A percentile compares a stretch with the other conserved stretches of the same genome.
These are phyloP conservation scores for Australoheros scitulus DNA, from an alignment of 2,113 vertebrate genomes.

Conservation along the genomic window DNA sequence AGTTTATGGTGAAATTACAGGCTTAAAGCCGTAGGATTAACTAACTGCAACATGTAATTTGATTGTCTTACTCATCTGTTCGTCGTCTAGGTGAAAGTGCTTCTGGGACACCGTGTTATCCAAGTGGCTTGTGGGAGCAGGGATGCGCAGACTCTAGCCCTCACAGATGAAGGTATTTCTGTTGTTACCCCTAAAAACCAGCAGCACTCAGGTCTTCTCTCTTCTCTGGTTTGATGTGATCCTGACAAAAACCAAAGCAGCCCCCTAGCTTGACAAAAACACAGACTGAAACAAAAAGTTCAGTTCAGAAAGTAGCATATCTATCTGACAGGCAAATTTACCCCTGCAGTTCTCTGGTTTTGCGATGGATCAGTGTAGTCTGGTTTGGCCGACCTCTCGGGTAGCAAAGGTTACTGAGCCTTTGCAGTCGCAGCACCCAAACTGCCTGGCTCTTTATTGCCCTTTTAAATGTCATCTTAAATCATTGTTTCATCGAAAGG, in stretches of 20 bases:
- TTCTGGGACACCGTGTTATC: slow-evolving; percentile 94
- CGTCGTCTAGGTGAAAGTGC: slow-evolving; percentile 89
- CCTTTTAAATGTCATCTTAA: too few relatives aligned
- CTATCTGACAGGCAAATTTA: background rate
- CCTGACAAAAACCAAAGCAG: too few relatives aligned
- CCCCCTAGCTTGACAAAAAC: too few relatives aligned
- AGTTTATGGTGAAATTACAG: background rate
- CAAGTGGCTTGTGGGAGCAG: slow-evolving; percentile 98
- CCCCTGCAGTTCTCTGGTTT: background rate
- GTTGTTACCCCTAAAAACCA: background rate
- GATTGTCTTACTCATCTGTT: background rate
- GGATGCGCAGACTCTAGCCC: slow-evolving; percentile 95
- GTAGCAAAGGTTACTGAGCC: too few relatives aligned
- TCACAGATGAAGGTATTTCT: slow-evolving; percentile 93
- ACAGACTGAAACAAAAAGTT: too few relatives aligned
- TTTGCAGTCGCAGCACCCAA: too few relatives aligned
- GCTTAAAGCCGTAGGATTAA: background rate
- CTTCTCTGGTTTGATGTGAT: background rate
- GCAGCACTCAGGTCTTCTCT: background rate
- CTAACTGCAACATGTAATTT: background rate
- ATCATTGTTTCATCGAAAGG: too few relatives aligned
- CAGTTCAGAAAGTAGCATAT: too few relatives aligned
- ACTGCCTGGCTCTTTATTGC: too few relatives aligned
- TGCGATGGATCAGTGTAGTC: too few relatives aligned
- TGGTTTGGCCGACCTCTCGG: too few relatives aligned